Base-by-base conservation (phyloP, 2,888 invertebrate species). In the Cetonia aurata region DNA sequence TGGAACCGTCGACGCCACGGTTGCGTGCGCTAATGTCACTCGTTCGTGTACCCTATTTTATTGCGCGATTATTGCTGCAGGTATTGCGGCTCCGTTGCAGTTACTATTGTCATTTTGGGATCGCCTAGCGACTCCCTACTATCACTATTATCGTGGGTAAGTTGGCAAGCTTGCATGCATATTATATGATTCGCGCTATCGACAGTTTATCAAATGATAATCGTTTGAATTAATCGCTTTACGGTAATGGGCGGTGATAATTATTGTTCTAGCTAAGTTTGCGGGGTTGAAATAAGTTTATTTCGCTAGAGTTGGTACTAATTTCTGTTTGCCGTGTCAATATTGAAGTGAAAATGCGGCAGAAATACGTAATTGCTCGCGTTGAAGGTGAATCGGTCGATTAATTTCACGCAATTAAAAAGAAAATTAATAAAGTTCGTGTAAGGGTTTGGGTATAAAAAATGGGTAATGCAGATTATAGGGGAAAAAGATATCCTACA, bases 1-100 rank as follows among this genome's bases (percentile, higher is more conserved):
- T 44, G 59, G 48, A 31, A 70, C 72, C 68, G 71, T 17, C 50
- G 62, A 72, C 75, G 74, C 74, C 72, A 68, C 66, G 71, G 50
- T 77, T 75, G 77, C 77, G 77, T 77, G 77, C 71, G 70, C 74
- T 75, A 74, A 76, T 77, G 75, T 76, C 74, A 75, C 77, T 76
- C 77, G 75, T 77, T 77, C 76, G 76, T 73, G 69, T 25, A 25
- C 25, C 25, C n/a, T 73, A 73, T 70, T 77, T 77, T 77, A 77
- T 76, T 71, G 74, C 74, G 68, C 69, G 75, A 70, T 76, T 77
- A 77, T 77, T 77, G 75, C 76, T 77, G 75, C 75, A 75, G 75
- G 73, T 77, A 77, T 72, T 74, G 74, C 73, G 73, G 75, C 73
- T 76, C 72, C 73, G 76, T 70, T 75, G 75, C 75, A 73, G 72